A percentile compares a stretch with the other conserved stretches of the same genome.
Conservation (phyloP, 2,888 invertebrate species). For the Caenorhabditis panamensis region DNA sequence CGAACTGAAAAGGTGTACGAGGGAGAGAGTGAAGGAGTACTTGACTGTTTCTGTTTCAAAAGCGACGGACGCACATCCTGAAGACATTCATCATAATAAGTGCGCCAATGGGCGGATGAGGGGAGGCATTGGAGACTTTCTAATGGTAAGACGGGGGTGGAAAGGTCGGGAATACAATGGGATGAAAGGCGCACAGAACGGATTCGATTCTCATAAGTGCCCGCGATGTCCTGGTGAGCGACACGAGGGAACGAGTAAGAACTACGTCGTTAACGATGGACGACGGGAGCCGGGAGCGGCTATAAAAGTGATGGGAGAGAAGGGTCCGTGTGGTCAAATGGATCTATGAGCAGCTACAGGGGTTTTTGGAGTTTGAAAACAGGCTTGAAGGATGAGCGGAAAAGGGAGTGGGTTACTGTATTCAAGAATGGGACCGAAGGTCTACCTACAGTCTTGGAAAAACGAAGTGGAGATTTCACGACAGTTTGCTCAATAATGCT, state of each 20-base stretch:
- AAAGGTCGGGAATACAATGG: conserved; percentile 32
- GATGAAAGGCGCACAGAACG: conserved; percentile 20
- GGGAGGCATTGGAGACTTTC: neutral
- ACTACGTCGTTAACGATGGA: conserved; percentile 22
- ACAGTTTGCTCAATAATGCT: no score
- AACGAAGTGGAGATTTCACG: no score
- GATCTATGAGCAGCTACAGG: neutral
- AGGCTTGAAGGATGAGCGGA: neutral
- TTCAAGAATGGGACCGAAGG: no score
- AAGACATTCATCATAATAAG: conserved; percentile 52
- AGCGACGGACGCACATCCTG: conserved; percentile 15
- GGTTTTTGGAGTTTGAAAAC: neutral
- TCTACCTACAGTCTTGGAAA: no score
- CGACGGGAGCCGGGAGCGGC: conserved; percentile 26
- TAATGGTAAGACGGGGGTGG: conserved; percentile 17
- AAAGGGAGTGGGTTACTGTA: neutral
- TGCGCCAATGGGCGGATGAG: conserved; percentile 29
- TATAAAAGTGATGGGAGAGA: conserved; percentile 27
- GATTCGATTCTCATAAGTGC: conserved; percentile 44
- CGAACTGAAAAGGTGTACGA: conserved; percentile 30
- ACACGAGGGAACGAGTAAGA: conserved; percentile 5
- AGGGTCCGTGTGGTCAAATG: conserved; percentile 46
- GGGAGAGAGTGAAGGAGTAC: conserved; percentile 32
- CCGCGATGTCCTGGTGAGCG: conserved; percentile 24
- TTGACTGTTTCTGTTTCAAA: conserved; percentile 47